phyloP scores from a whole-genome alignment of 2,797 vertebrate species.

The Sebastes alutus region DNA sequence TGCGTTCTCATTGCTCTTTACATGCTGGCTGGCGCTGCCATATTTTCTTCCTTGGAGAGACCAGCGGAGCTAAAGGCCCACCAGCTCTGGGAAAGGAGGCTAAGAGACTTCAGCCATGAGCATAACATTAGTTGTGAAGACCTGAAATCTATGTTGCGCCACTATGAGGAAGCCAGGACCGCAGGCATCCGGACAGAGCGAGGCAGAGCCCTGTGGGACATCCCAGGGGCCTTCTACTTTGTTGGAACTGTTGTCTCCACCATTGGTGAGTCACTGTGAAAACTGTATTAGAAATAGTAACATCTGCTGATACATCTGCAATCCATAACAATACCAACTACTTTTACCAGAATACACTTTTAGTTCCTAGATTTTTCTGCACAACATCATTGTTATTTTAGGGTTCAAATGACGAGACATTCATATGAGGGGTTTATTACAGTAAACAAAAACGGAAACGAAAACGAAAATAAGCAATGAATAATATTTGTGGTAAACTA shows the following conservation, averaged over 20 bases:
- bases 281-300: background rate
- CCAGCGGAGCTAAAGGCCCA: conserved; percentile 64
- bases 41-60: conserved; percentile 75
- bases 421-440: background rate
- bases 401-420: background rate
- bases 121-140: conserved; percentile 53
- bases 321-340: background rate
- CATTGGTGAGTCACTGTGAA: conserved; percentile 64
- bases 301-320: background rate
- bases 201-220: conserved; percentile 66
- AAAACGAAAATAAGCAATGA: too few relatives aligned
- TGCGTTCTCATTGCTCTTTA: conserved; percentile 65
- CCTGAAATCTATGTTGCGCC: conserved; percentile 47
- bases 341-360: background rate
- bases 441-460: too few relatives aligned
- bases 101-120: conserved; percentile 50
- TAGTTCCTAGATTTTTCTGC: background rate
- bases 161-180: conserved; percentile 66
- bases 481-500: too few relatives aligned
- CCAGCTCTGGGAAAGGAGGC: conserved; percentile 56
- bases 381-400: background rate
- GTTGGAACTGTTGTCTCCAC: conserved; percentile 78
- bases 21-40: conserved; percentile 70
- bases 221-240: conserved; percentile 76
- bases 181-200: conserved; percentile 60